Evolutionary conservation across 2,888 invertebrate genomes (phyloP), one percentile per base, ranked within the genome.

Genomic region (Platycnemis pennipes): DNA sequence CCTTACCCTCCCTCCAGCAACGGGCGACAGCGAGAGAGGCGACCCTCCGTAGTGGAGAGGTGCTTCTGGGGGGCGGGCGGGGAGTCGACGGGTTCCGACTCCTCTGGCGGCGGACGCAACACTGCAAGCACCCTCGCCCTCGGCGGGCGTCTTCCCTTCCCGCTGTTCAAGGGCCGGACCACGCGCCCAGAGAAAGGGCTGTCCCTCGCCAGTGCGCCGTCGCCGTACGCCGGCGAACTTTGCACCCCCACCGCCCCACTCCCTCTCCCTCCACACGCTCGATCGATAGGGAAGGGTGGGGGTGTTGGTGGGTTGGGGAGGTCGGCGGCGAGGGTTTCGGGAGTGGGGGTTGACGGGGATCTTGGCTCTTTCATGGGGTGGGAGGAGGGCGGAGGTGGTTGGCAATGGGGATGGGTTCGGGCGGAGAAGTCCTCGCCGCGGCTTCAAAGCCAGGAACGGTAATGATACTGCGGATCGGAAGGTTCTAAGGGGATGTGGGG

Each of bases 41-140:
- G 31, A 31, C 19, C n/a, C 19, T n/a, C 69, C 31, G 7, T 8
- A 3, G 69, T 5, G 69, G 69, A 31, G 31, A 0, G 7, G 19
- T 31, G 11, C 16, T 22, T 11, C 56, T 19, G 5, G 19, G 56
- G 63, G 63, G 37, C 26, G 63, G n/a, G 63, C 19, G 63, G 63
- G 26, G 95, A 95, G 94, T 94, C 94, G 94, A 31, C 56, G 42
- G 94, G 95, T 88, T 94, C 88, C 94, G 94, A 94, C 95, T 69
- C 94, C 42, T 53, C 49, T 49, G 86, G 87, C 85, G 94, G 94
- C 94, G 94, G 95, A 95, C 44, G 69, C 88, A 49, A 87, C 44
- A 46, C 69, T 69, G 45, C 85, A 45, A 85, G 44, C 91, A 85
- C 94, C 11, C 2, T 56, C 94, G 46, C 91, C 91, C n/a, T 49